These are phyloP conservation scores for Dioctria linearis DNA, from an alignment of 2,888 invertebrate species.

Conservation along the genomic window DNA sequence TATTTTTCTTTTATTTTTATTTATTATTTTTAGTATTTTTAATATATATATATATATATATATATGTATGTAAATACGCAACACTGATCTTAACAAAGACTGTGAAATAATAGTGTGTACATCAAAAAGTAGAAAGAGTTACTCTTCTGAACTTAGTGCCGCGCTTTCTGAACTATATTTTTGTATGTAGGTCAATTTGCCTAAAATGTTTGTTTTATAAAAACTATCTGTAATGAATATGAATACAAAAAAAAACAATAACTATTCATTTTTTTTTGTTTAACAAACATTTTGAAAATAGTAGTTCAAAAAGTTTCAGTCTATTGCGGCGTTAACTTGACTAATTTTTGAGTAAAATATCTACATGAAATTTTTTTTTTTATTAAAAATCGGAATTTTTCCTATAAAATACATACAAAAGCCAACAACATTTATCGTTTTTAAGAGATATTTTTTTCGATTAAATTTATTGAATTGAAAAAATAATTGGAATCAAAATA, in stretches of 20 bases:
- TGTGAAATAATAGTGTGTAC: constrained; percentile 33
- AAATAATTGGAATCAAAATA: no score
- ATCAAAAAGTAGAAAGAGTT: constrained; percentile 40
- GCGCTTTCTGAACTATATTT: constrained; percentile 17
- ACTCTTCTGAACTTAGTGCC: constrained; percentile 24
- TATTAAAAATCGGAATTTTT: constrained; percentile 15
- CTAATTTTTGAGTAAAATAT: constrained; percentile 32
- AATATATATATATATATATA: no score
- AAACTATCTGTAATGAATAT: neutral
- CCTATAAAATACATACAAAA: constrained; percentile 27
- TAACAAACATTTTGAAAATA: neutral
- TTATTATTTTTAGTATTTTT: neutral
- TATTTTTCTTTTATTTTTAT: constrained; percentile 15
- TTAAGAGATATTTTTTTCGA: no score
- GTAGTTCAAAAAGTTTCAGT: constrained; percentile 16
- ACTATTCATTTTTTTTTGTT: constrained; percentile 16
- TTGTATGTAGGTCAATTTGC: neutral
- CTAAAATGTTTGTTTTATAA: neutral
- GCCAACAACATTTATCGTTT: constrained; percentile 7
- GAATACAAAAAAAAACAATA: constrained; percentile 14
- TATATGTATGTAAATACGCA: neutral
- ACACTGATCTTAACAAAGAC: constrained; percentile 44
- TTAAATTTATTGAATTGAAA: no score
- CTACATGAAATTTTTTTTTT: neutral
- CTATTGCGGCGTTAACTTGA: constrained; percentile 44